These are phyloP conservation scores for Tachystola acroxantha DNA, from an alignment of 2,888 invertebrate genomes.

Conservation along the genomic window DNA sequence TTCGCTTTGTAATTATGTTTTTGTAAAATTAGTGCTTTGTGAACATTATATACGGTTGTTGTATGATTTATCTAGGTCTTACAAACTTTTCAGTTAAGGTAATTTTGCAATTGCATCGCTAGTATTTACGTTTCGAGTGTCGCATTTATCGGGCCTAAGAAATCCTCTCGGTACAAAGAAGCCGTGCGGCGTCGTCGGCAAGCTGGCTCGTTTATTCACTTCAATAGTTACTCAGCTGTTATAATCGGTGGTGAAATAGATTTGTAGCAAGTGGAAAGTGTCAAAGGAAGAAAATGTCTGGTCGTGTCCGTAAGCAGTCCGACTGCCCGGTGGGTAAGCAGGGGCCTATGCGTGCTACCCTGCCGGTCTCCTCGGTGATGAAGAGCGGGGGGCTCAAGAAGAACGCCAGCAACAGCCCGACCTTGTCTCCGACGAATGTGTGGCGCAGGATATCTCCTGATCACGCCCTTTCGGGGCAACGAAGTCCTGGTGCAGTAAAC, in stretches of 20 bases:
- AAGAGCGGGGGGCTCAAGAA: conserved; percentile 80
- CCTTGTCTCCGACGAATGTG: conserved; percentile 81
- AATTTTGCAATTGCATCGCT: conserved; percentile 28
- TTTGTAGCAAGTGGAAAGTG: conserved; percentile 31
- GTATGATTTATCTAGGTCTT: conserved; percentile 39
- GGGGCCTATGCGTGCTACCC: conserved; percentile 87
- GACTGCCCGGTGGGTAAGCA: conserved; percentile 78
- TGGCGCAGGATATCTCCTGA: conserved; percentile 85
- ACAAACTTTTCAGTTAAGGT: conserved; percentile 28
- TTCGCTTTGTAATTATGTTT: conserved; percentile 60
- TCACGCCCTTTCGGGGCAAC: conserved; percentile 82
- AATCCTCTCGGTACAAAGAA: conserved; percentile 60
- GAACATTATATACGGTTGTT: conserved; percentile 44
- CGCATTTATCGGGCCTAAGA: conserved; percentile 42
- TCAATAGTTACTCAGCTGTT: conserved; percentile 32
- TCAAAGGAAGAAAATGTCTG: conserved; percentile 67
- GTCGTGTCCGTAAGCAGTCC: conserved; percentile 82
- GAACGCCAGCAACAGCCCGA: conserved; percentile 80
- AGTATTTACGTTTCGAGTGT: conserved; percentile 25
- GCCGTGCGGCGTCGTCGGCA: conserved; percentile 63
- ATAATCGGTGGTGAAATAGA: conserved; percentile 31
- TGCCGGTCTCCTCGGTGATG: conserved; percentile 86
- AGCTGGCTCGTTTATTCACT: conserved; percentile 46
- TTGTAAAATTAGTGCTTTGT: conserved; percentile 52
- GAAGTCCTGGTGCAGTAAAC: conserved; percentile 85